Base-by-base conservation (phyloP, 2,113 vertebrate species). In the Hippocampus abdominalis region DNA sequence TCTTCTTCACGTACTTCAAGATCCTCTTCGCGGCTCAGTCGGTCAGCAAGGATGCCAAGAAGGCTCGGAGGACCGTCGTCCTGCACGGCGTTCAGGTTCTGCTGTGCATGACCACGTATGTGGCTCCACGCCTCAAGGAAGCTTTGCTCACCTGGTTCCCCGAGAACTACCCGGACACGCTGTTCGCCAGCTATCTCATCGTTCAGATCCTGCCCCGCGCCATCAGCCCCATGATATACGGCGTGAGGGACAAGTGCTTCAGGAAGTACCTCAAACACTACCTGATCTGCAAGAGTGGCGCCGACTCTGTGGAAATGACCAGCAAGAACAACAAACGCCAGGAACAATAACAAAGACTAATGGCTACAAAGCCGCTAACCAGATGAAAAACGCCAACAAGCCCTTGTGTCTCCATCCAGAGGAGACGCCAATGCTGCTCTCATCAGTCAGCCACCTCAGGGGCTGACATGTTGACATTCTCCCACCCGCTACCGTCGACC, bases 191-290 rank as follows among this genome's bases (percentile, higher is more conserved):
- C 32, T 92, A 90, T 36, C 46, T 92, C 1, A 65, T 88, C 2
- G 36, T 91, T 0, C 85, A 90, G 13, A 61, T 92, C 0, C 49
- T 91, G 32, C 90, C 91, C 0, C 79, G 90, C 25, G 86, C 87
- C 27, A 75, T 91, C 11, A 92, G 91, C 74, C 88, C 90, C 6
- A 70, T 92, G 8, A 81, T 91, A 46, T 93, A 91, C 15, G 91
- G 92, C 0, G 2, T 91, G 11, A 73, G 90, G 71, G 91, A 93
- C 79, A 64, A 64, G 40, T 64, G 32, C n/a, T 64, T 64, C 36
- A 8, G 61, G 11, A 64, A 64, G 32, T 40, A 23, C 21, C 39
- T 64, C 36, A 64, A 42, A 23, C 21, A 9, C 21, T 4, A 64
- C 4, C 15, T 64, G 21, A 15, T 40, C 61, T 64, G 61, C 61